phyloP scores from a whole-genome alignment of 2,888 invertebrate species.

The Tridacna crocea region DNA sequence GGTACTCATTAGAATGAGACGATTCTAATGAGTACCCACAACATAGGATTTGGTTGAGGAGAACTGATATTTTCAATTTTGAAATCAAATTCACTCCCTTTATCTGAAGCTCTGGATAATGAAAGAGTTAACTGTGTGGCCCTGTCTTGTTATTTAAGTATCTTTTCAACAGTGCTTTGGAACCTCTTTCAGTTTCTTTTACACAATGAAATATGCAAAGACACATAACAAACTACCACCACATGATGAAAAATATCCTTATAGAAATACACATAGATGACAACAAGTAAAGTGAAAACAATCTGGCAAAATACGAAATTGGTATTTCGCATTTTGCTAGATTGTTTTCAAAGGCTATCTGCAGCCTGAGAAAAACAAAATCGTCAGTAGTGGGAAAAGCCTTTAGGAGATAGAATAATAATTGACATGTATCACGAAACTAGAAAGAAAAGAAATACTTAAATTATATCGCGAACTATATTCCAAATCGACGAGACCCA shows the following conservation, averaged over 20 bases:
- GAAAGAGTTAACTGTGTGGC: too few species aligned
- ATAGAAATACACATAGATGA: background rate
- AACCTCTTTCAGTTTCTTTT: too few species aligned
- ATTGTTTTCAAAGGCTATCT: background rate
- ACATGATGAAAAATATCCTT: background rate
- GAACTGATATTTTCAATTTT: too few species aligned
- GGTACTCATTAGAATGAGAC: too few species aligned
- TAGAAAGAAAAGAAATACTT: background rate
- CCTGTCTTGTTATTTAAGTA: too few species aligned
- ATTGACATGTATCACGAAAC: background rate
- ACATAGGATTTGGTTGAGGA: too few species aligned
- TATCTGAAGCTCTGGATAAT: too few species aligned
- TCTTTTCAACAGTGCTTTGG: too few species aligned
- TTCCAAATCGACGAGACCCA: background rate
- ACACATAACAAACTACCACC: background rate
- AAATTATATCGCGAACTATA: background rate
- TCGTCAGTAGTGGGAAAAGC: background rate
- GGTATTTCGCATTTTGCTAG: background rate
- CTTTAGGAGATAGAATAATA: background rate
- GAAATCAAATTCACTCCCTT: too few species aligned
- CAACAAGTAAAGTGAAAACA: background rate
- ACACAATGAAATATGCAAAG: too few species aligned
- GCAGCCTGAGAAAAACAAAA: background rate
- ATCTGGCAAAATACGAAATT: background rate
- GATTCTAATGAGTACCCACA: too few species aligned